Conservation (phyloP, 2,113 vertebrate genomes). For the Dolichotis patagonum region DNA sequence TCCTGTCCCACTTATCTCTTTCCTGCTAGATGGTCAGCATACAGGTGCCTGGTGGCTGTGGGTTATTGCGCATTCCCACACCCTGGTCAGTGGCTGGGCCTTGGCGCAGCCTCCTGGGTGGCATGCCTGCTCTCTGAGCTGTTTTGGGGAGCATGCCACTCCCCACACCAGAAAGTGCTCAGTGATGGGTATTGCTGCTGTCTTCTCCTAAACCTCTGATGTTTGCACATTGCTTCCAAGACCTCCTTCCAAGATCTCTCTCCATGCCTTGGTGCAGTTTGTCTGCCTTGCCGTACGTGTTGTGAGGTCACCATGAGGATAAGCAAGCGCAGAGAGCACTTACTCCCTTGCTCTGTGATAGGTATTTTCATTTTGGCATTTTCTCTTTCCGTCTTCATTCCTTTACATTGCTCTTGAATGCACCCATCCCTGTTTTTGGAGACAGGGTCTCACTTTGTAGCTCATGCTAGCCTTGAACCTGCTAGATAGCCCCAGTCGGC, state of each 20-base stretch:
- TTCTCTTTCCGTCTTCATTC: neutral
- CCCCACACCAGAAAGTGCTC: neutral
- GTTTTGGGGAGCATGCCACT: neutral
- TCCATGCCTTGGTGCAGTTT: neutral
- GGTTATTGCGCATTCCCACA: rapidly evolving
- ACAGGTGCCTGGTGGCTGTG: neutral
- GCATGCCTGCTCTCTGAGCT: neutral
- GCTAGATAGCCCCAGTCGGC: neutral
- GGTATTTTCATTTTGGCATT: neutral
- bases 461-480: neutral
- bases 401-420: neutral
- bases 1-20: neutral
- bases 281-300: rapidly evolving
- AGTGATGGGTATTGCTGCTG: neutral
- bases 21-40: neutral
- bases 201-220: neutral
- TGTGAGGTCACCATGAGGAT: rapidly evolving
- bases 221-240: neutral
- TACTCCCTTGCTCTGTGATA: neutral
- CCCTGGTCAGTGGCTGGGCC: neutral
- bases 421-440: neutral
- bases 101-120: neutral
- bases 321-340: neutral
- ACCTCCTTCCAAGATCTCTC: neutral
- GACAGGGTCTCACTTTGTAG: neutral